These are phyloP conservation scores for Pangasius krempfi DNA, from an alignment of 2,797 vertebrate species.

Conservation along the genomic window DNA sequence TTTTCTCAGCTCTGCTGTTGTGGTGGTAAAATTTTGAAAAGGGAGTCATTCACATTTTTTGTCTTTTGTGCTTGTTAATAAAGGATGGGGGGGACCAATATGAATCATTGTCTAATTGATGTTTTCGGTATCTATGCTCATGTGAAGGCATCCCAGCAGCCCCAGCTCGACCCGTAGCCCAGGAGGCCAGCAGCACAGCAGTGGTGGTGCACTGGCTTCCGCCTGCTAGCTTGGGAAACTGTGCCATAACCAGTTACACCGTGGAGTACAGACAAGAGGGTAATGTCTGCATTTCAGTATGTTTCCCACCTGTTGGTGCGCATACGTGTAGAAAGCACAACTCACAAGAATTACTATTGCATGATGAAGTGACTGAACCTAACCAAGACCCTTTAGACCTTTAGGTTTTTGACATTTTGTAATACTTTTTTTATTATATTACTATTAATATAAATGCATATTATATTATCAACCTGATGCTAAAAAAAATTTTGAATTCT, in stretches of 20 bases:
- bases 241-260: slow-evolving; percentile 89
- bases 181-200: slow-evolving; percentile 89
- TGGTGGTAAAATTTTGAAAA: not conserved
- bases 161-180: slow-evolving; percentile 90
- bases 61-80: not conserved
- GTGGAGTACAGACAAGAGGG: slow-evolving; percentile 97
- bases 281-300: slow-evolving; percentile 41
- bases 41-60: not conserved
- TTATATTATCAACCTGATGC: not conserved
- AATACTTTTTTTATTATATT: not conserved
- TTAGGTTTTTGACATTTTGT: not conserved
- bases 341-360: not conserved
- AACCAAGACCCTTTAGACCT: not conserved
- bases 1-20: not conserved
- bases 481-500: not conserved
- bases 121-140: not conserved
- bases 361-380: not conserved
- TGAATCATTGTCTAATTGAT: not conserved
- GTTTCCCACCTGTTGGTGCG: not conserved
- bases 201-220: slow-evolving; percentile 95
- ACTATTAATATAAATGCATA: not conserved
- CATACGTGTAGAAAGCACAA: not conserved
- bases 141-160: slow-evolving; percentile 89
- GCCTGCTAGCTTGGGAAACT: slow-evolving; percentile 89
- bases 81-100: not conserved